A percentile compares a stretch with the other conserved stretches of the same genome.
Evolutionary conservation across 2,888 invertebrate species (phyloP).

Genomic region (Thumatha senex): DNA sequence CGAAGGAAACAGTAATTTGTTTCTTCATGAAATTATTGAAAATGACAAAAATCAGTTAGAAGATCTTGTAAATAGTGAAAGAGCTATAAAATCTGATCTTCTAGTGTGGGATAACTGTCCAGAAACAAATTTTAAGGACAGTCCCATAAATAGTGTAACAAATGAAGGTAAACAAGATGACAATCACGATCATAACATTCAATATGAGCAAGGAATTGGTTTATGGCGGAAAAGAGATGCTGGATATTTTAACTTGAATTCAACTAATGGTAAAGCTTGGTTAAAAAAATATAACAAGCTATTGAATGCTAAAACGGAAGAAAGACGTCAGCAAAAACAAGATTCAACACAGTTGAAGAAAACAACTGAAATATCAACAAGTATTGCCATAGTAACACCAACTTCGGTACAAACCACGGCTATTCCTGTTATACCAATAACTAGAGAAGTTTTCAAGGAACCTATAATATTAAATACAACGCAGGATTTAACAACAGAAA

Average conservation of each 20-base stretch:
- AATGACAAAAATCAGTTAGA: constrained; percentile 26
- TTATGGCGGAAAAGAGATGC: constrained; percentile 63
- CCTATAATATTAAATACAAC: constrained; percentile 48
- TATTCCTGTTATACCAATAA: constrained; percentile 64
- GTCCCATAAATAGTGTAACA: constrained; percentile 39
- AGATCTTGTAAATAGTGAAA: constrained; percentile 18
- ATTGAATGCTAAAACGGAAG: constrained; percentile 54
- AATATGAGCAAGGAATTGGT: constrained; percentile 39
- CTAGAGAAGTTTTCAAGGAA: constrained; percentile 58
- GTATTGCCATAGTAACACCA: constrained; percentile 16
- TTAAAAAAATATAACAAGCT: constrained; percentile 62
- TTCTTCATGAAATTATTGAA: constrained; percentile 39
- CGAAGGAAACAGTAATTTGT: constrained; percentile 51
- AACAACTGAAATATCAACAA: constrained; percentile 30
- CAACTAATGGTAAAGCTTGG: constrained; percentile 58
- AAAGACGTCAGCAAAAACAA: constrained; percentile 50
- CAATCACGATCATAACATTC: constrained; percentile 43
- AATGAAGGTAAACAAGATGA: constrained; percentile 49
- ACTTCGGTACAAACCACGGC: constrained; percentile 29
- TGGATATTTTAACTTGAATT: constrained; percentile 48
- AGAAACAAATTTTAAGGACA: constrained; percentile 56
- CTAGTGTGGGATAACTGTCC: constrained; percentile 70
- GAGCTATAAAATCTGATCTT: constrained; percentile 42
- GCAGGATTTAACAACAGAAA: constrained; percentile 56
- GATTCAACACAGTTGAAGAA: constrained; percentile 49